These are phyloP conservation scores for Quadroppia sp. DNA, from an alignment of 2,888 invertebrate species.

Conservation along the genomic window DNA sequence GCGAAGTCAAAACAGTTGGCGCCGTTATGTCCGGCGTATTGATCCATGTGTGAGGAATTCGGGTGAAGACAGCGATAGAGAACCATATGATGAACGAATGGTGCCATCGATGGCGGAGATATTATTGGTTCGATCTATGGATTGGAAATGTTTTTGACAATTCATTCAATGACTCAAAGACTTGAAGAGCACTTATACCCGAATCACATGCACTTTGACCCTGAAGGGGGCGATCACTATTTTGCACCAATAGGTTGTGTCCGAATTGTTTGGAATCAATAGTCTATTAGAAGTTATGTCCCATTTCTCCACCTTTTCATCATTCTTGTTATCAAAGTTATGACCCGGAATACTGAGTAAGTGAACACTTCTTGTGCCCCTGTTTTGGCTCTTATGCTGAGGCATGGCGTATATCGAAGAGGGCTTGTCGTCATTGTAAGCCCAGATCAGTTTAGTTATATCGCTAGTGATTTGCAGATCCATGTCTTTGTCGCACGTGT, in stretches of 20 bases:
- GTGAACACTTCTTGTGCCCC: constrained; percentile 38
- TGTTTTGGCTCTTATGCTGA: constrained; percentile 22
- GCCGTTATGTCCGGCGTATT: constrained; percentile 49
- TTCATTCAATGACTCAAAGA: neutral
- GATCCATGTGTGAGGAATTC: constrained; percentile 56
- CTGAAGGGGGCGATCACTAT: constrained; percentile 67
- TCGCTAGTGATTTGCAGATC: constrained; percentile 45
- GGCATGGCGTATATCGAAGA: constrained; percentile 29
- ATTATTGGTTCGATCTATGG: constrained; percentile 66
- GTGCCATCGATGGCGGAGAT: constrained; percentile 58
- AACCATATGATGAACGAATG: constrained; percentile 78
- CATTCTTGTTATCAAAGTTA: constrained; percentile 16
- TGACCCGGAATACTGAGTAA: constrained; percentile 33
- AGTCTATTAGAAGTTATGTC: constrained; percentile 38
- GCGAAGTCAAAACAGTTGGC: constrained; percentile 61
- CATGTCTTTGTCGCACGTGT: constrained; percentile 66
- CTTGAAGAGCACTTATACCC: constrained; percentile 58
- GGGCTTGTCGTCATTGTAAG: constrained; percentile 34
- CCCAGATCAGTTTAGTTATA: constrained; percentile 41
- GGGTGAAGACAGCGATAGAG: constrained; percentile 68
- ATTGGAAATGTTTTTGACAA: neutral
- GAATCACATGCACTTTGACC: constrained; percentile 70
- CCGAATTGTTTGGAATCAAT: constrained; percentile 54
- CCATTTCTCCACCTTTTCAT: constrained; percentile 18
- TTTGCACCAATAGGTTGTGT: constrained; percentile 82